Conservation (phyloP, 2,797 vertebrate species). For the Oceanodroma leucorhoa region DNA sequence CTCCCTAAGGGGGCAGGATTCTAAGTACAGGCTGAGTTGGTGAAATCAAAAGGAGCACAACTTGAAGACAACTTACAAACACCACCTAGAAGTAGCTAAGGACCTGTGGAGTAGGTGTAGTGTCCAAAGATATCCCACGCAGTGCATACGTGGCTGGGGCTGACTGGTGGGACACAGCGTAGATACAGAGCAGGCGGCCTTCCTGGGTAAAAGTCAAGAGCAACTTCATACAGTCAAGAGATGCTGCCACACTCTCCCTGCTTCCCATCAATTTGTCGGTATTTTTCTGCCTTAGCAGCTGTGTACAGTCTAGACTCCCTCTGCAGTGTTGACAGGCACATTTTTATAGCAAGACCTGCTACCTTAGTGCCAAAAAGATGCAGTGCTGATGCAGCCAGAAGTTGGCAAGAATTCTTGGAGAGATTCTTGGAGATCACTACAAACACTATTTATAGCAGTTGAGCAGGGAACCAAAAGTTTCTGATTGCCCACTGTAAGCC, state of each 20-base stretch:
- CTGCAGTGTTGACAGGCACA: not conserved
- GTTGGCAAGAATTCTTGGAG: not conserved
- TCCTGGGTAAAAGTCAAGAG: not conserved
- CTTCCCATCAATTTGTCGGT: not conserved
- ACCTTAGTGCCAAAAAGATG: not conserved
- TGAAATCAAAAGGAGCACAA: not conserved
- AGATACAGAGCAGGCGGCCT: not conserved
- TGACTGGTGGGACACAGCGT: fast-evolving
- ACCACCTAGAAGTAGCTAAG: not conserved
- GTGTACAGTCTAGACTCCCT: not conserved
- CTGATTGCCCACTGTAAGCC: not conserved
- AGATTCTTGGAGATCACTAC: not conserved
- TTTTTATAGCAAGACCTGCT: not conserved
- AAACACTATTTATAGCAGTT: not conserved
- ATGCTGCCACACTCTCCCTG: not conserved
- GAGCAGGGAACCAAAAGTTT: not conserved
- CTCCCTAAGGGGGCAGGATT: not conserved
- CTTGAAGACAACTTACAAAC: not conserved
- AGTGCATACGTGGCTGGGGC: fast-evolving
- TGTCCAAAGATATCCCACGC: fast-evolving
- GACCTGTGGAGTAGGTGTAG: not conserved
- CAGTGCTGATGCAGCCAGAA: not conserved
- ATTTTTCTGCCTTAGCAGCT: not conserved
- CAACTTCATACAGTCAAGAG: not conserved
- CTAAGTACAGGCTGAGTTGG: not conserved